Conservation (phyloP, 2,113 vertebrate species). For the Rhinogobius similis region DNA sequence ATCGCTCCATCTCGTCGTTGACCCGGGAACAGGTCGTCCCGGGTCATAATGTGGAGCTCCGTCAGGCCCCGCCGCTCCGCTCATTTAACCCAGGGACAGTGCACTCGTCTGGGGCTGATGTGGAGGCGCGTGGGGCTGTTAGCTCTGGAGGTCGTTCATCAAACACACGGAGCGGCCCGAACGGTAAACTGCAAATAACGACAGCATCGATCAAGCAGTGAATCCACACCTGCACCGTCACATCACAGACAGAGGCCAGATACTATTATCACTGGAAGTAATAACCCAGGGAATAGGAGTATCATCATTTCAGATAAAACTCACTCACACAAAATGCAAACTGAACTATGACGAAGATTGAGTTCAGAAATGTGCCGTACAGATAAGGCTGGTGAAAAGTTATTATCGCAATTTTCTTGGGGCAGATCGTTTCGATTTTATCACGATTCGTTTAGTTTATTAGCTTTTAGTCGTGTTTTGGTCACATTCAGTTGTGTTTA, state of each 20-base stretch:
- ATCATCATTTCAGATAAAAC: no score
- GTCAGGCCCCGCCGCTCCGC: background rate
- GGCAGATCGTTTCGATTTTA: no score
- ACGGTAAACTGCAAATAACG: constrained; percentile 1
- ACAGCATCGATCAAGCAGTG: background rate
- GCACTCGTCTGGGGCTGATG: background rate
- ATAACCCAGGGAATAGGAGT: no score
- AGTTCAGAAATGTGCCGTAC: no score
- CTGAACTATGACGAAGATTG: no score
- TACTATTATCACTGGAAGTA: no score
- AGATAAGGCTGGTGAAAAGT: no score
- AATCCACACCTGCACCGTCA: background rate
- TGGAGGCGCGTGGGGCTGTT: background rate
- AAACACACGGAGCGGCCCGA: background rate
- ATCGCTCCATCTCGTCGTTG: background rate
- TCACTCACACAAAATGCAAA: no score
- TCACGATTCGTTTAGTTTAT: no score
- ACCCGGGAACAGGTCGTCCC: background rate
- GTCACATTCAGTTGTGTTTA: no score
- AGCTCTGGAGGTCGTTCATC: background rate
- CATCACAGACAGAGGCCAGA: background rate
- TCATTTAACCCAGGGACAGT: background rate
- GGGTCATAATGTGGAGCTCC: background rate
- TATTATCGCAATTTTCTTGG: no score
- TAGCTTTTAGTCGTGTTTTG: no score